Conservation (phyloP, 64 coral and sea anemone genomes). For the Pachyseris speciosa region DNA sequence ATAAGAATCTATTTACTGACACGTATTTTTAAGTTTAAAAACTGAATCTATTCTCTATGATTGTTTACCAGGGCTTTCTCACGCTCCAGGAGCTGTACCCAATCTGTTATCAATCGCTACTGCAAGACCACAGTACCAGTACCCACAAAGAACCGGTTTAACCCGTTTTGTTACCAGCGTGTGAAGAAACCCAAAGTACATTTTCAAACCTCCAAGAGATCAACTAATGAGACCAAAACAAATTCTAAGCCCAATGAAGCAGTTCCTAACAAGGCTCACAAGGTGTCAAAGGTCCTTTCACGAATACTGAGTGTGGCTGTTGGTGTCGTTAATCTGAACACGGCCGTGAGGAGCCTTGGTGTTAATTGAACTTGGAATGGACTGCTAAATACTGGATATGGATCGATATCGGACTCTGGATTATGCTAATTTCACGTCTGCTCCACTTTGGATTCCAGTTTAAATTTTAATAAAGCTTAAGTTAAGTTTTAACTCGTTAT, state of each 20-base stretch:
- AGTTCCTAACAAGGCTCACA: background rate
- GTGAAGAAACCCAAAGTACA: background rate
- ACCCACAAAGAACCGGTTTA: background rate
- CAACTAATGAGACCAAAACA: background rate
- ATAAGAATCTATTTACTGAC: too few relatives aligned
- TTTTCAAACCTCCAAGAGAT: background rate
- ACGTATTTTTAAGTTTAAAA: too few relatives aligned
- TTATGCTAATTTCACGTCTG: too few relatives aligned
- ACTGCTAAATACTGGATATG: background rate
- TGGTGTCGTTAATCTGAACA: background rate
- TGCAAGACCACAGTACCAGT: background rate
- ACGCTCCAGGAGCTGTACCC: background rate
- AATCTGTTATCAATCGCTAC: slow-evolving; percentile 5
- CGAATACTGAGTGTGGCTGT: background rate
- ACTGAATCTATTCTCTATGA: too few relatives aligned
- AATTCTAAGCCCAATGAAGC: background rate
- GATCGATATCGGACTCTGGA: too few relatives aligned
- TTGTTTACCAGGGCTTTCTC: slow-evolving; percentile 2
- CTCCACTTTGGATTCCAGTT: too few relatives aligned
- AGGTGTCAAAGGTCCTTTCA: background rate
- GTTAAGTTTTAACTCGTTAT: too few relatives aligned
- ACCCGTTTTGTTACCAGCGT: background rate
- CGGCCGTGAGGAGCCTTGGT: background rate
- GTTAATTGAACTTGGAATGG: background rate
- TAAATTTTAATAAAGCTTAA: too few relatives aligned